phyloP scores from a whole-genome alignment of 1,140 invertebrate genomes.

The Sitobion miscanthi region DNA sequence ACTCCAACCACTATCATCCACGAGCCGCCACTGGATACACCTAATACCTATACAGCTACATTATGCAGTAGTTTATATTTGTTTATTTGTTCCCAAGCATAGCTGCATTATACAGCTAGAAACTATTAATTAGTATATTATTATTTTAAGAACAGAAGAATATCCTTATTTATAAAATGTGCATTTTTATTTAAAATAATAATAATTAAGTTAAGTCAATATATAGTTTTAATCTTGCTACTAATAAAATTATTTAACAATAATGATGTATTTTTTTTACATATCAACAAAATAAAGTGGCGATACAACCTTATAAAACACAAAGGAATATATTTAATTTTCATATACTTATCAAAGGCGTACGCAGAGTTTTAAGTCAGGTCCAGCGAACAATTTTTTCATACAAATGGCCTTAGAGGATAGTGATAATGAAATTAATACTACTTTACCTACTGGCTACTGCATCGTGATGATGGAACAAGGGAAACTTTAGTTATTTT shows the following conservation, averaged over 20 bases:
- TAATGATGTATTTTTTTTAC: neutral
- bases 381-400: no score
- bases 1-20: no score
- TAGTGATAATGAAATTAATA: no score
- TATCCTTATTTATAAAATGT: neutral
- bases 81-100: neutral
- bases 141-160: neutral
- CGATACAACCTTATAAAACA: neutral
- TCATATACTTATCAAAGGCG: neutral
- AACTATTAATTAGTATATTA: no score
- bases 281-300: neutral
- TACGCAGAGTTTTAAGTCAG: no score
- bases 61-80: neutral
- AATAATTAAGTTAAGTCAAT: neutral
- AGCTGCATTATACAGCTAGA: neutral
- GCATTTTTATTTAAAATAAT: neutral
- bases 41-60: no score
- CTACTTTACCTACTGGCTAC: no score
- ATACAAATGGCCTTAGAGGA: no score
- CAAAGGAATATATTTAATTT: neutral
- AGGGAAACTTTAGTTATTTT: no score
- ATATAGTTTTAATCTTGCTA: neutral
- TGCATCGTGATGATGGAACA: no score
- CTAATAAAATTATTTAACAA: neutral
- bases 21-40: no score